Conservation (phyloP, 2,113 vertebrate species). For the Hassar affinis region DNA sequence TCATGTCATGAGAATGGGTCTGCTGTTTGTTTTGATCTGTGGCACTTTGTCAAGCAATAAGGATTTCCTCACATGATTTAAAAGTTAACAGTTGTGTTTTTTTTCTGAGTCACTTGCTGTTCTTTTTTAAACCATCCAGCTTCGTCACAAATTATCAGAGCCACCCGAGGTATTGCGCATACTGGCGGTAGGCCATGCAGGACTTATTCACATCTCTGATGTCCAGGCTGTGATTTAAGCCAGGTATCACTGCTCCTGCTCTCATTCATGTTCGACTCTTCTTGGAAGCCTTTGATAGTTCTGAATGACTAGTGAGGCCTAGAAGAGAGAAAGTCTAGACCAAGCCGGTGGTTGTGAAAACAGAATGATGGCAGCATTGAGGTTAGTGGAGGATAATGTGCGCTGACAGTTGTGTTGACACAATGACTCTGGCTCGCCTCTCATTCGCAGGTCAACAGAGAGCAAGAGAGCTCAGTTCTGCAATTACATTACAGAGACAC, state of each 20-base stretch:
- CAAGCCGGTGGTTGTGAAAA: background rate
- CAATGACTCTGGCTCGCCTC: constrained; percentile 16
- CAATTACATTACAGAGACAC: constrained; percentile 27
- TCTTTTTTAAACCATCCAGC: background rate
- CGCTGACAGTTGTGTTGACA: constrained; percentile 19
- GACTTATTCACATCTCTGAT: background rate
- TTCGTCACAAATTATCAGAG: background rate
- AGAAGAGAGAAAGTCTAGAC: background rate
- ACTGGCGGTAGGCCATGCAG: background rate
- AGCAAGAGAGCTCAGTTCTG: constrained; percentile 1
- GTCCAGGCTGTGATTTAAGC: constrained; percentile 23
- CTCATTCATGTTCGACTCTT: background rate
- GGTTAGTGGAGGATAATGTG: constrained; percentile 32
- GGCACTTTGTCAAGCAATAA: too few relatives aligned
- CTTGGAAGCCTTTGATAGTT: constrained; percentile 25
- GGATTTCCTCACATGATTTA: too few relatives aligned
- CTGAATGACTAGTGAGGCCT: constrained; percentile 11
- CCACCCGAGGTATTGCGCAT: background rate
- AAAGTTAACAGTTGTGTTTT: background rate
- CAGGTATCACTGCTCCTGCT: background rate
- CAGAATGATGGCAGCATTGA: background rate
- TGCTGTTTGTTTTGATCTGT: too few relatives aligned
- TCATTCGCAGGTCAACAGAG: constrained; percentile 26
- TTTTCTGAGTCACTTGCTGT: background rate
- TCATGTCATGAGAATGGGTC: too few relatives aligned